Conservation (phyloP, 2,888 invertebrate genomes). For the Esperia sulphurella region DNA sequence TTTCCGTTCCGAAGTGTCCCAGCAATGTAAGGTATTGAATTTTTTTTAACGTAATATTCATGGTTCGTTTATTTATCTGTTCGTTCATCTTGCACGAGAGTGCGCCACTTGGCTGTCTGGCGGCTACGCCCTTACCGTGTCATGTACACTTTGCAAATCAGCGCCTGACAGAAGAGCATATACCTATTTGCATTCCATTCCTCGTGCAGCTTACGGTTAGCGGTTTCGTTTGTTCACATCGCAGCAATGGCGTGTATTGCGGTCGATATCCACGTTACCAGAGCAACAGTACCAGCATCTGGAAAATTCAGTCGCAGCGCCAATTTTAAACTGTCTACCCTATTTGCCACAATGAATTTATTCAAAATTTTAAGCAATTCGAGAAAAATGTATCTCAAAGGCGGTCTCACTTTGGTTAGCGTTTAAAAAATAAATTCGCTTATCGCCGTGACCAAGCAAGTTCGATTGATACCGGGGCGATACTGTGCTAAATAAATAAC, state of each 20-base stretch:
- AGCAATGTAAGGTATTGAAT: slow-evolving; percentile 37
- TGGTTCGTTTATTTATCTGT: slow-evolving; percentile 62
- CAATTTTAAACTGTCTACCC: slow-evolving; percentile 50
- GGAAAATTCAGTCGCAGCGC: slow-evolving; percentile 59
- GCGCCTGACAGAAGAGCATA: slow-evolving; percentile 42
- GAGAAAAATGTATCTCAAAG: not conserved
- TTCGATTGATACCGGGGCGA: slow-evolving; percentile 26
- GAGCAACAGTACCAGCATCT: slow-evolving; percentile 24
- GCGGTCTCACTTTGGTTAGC: slow-evolving; percentile 5
- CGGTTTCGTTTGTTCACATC: slow-evolving; percentile 23
- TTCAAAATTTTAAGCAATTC: slow-evolving; percentile 22
- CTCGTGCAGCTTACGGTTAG: slow-evolving; percentile 36
- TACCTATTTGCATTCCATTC: slow-evolving; percentile 52
- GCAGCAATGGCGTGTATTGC: slow-evolving; percentile 60
- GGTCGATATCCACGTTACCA: slow-evolving; percentile 59
- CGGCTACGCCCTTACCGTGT: slow-evolving; percentile 68
- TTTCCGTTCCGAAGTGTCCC: slow-evolving; percentile 5
- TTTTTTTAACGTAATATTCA: slow-evolving; percentile 16
- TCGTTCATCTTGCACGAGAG: slow-evolving; percentile 75
- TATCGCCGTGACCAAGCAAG: slow-evolving; percentile 38
- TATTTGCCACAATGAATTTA: slow-evolving; percentile 26
- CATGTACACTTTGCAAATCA: slow-evolving; percentile 56
- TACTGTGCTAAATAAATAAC: slow-evolving; percentile 25
- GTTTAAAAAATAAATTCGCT: slow-evolving; percentile 15
- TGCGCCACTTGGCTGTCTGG: slow-evolving; percentile 71